A percentile compares a stretch with the other conserved stretches of the same genome.
Evolutionary conservation across 2,797 vertebrate genomes (phyloP).

Genomic region (Eremophila alpestris): DNA sequence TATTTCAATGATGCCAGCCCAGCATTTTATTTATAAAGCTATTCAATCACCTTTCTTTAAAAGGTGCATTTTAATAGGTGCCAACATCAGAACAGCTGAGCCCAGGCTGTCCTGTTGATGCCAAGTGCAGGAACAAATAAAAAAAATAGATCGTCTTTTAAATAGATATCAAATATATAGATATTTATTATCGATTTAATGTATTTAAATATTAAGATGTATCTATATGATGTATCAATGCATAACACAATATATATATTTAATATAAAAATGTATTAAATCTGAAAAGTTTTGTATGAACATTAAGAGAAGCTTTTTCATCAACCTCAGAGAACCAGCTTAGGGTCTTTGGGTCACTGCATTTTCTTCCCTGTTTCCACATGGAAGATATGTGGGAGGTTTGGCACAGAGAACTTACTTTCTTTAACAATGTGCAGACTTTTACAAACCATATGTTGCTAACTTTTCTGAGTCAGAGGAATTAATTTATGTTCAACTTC

Average conservation of each 20-base stretch:
- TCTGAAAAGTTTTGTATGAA: not conserved
- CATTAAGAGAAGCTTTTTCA: not conserved
- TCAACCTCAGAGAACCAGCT: not conserved
- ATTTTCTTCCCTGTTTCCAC: not conserved
- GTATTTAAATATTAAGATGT: not conserved
- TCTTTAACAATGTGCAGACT: not conserved
- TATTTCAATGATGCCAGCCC: not conserved
- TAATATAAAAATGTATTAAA: not conserved
- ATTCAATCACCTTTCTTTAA: constrained; percentile 11
- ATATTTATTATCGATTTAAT: not conserved
- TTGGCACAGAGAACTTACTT: not conserved
- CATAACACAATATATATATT: not conserved
- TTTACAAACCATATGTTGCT: constrained; percentile 38
- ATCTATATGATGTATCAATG: not conserved
- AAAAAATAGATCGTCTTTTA: not conserved
- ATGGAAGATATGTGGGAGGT: not conserved
- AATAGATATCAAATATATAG: not conserved
- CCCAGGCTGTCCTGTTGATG: not conserved
- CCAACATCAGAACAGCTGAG: not conserved
- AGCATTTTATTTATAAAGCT: not conserved
- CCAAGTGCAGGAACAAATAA: not conserved
- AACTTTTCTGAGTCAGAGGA: constrained; percentile 32
- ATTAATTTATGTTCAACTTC: constrained; percentile 4
- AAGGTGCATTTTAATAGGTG: not conserved
- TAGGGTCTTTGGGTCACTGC: not conserved